A percentile compares a stretch with the other conserved stretches of the same genome.
These are phyloP conservation scores for Proctacanthus coquilletti DNA, from an alignment of 1,140 invertebrate species.

Conservation along the genomic window DNA sequence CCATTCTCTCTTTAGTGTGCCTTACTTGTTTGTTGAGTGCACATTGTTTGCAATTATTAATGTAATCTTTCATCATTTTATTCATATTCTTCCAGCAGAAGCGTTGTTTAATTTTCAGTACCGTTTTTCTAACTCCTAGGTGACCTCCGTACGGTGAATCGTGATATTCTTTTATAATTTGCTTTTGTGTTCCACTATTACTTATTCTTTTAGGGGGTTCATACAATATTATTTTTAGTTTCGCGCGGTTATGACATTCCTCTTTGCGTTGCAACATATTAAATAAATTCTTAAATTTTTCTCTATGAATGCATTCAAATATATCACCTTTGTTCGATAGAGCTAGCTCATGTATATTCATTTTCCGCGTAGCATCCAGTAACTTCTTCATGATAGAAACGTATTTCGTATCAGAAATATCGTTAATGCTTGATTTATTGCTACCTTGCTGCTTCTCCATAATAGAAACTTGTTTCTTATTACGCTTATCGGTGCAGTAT, in stretches of 20 bases:
- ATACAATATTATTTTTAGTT: conserved; percentile 1
- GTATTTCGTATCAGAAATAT: not conserved
- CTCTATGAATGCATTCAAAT: conserved; percentile 1
- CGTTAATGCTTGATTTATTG: too few relatives aligned
- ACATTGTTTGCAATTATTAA: conserved; percentile 10
- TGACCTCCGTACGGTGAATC: conserved; percentile 1
- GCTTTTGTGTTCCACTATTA: not conserved
- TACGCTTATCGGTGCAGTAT: conserved; percentile 1
- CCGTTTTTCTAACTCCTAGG: too few relatives aligned
- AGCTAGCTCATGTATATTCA: not conserved
- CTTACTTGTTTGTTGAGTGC: conserved; percentile 9
- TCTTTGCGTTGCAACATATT: conserved; percentile 3
- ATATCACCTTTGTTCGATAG: conserved; percentile 1
- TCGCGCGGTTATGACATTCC: conserved; percentile 1
- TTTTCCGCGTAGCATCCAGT: not conserved
- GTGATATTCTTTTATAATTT: conserved; percentile 1
- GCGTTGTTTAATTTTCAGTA: conserved; percentile 2
- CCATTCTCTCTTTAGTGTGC: conserved; percentile 9
- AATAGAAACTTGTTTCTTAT: too few relatives aligned
- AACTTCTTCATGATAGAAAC: conserved; percentile 1
- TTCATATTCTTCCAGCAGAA: conserved; percentile 1
- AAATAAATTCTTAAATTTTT: conserved; percentile 2
- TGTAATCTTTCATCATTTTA: not conserved
- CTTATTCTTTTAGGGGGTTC: not conserved
- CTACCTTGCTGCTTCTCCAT: too few relatives aligned